Evolutionary conservation across 2,888 invertebrate species (phyloP), one percentile per base, ranked within the genome.

Genomic region (Temnothorax unifasciatus): DNA sequence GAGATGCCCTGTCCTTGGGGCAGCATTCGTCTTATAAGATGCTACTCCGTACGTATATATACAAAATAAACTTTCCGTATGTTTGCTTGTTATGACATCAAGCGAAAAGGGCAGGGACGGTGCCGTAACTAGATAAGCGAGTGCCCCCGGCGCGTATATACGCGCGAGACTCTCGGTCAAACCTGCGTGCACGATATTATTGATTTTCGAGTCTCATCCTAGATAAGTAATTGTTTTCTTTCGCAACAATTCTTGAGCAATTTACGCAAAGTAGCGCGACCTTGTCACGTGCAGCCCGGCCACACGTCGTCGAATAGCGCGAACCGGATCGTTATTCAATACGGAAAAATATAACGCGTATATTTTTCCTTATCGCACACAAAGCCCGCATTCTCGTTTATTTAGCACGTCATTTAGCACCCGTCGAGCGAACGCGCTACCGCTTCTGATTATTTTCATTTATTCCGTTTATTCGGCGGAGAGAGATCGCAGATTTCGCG

Each of bases 41-140:
- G 29, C 29, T 29, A 29, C 29, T 29, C 29, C 29, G 21, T 2
- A 41, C 21, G 3, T 38, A 34, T 54, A 5, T 50, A 18, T 18
- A 44, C 47, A 71, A 71, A 59, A 71, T 71, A 69, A 69, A 71
- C 57, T 79, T 41, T 66, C 25, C 3, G 52, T 21, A 29, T 68
- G 38, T 18, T 68, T 38, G 59, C n/a, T n/a, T 57, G 34, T 59
- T 79, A 21, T 57, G 44, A 21, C 41, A 69, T 68, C 38, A 44
- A 59, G 59, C 34, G 47, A 47, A 79, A 81, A 71, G 21, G 59
- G 47, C 38, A 38, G 21, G 47, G 5, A 59, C 38, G 21, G 59
- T 71, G 47, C 2, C 47, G 25, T 71, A 79, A 34, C 25, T 18
- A 21, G 34, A 59, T 11, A 18, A 34, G 13, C 21, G 38, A 1